Percentiles rank a stretch among this genome's conserved stretches.
phyloP scores from a whole-genome alignment of 1,140 invertebrate genomes.

The Sitobion miscanthi region DNA sequence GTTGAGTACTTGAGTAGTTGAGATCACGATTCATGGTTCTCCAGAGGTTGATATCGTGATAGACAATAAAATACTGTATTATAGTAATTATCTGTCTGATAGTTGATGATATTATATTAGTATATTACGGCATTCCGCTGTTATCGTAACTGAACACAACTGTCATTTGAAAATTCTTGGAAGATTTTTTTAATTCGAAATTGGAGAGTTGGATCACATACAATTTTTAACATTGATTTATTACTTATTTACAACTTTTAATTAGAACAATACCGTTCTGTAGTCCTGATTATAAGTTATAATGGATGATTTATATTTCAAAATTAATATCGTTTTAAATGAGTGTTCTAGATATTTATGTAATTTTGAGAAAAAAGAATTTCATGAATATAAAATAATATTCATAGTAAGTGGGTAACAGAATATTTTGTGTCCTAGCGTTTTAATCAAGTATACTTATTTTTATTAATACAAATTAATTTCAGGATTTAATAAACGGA shows the following conservation, averaged over 20 bases:
- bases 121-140: no score
- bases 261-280: not conserved
- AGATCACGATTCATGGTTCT: no score
- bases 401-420: conserved; percentile 27
- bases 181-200: not conserved
- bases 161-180: no score
- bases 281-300: not conserved
- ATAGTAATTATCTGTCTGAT: no score
- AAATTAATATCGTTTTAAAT: conserved; percentile 44
- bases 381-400: not conserved
- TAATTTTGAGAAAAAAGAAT: not conserved
- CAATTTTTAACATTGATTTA: not conserved
- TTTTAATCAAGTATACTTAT: not conserved
- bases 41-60: no score
- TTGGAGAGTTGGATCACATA: not conserved
- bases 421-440: not conserved
- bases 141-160: no score
- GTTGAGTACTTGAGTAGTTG: no score
- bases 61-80: no score
- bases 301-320: conserved; percentile 30
- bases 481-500: conserved; percentile 31
- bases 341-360: conserved; percentile 25
- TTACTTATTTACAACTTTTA: not conserved
- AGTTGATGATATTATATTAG: no score
- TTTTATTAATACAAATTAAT: not conserved